Conservation (phyloP, 1,140 invertebrate species). For the Euglossa dilemma region DNA sequence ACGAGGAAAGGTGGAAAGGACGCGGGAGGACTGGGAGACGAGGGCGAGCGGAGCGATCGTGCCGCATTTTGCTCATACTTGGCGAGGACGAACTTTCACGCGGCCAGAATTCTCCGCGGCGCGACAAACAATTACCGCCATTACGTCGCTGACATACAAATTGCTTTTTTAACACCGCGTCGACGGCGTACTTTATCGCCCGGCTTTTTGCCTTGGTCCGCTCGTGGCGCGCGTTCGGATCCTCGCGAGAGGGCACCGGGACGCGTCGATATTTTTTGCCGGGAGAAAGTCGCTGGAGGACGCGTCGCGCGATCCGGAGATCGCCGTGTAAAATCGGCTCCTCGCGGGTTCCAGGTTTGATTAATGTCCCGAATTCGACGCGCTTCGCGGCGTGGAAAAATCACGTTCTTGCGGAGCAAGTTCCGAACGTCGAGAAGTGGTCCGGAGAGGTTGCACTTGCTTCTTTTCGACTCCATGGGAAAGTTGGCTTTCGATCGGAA, state of each 20-base stretch:
- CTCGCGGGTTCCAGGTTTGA: not conserved
- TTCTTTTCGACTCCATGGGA: no score
- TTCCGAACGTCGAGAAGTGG: no score
- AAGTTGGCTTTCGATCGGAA: no score
- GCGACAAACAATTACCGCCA: constrained; percentile 45
- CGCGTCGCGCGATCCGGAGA: not conserved
- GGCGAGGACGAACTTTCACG: constrained; percentile 66
- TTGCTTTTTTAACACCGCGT: constrained; percentile 37
- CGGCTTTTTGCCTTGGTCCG: not conserved
- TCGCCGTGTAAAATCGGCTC: not conserved
- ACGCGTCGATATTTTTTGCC: not conserved
- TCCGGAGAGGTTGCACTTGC: no score
- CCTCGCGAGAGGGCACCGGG: not conserved
- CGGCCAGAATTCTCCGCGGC: constrained; percentile 43
- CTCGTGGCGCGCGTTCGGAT: constrained; percentile 3
- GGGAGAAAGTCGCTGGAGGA: not conserved
- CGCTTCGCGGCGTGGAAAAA: not conserved
- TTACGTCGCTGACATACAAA: constrained; percentile 37
- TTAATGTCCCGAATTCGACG: not conserved
- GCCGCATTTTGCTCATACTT: constrained; percentile 63
- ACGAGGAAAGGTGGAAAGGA: constrained; percentile 31
- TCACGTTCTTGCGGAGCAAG: no score
- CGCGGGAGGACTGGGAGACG: not conserved
- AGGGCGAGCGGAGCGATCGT: not conserved
- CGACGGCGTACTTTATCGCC: not conserved